Conservation (phyloP, 2,113 vertebrate species). For the Hiodon alosoides region DNA sequence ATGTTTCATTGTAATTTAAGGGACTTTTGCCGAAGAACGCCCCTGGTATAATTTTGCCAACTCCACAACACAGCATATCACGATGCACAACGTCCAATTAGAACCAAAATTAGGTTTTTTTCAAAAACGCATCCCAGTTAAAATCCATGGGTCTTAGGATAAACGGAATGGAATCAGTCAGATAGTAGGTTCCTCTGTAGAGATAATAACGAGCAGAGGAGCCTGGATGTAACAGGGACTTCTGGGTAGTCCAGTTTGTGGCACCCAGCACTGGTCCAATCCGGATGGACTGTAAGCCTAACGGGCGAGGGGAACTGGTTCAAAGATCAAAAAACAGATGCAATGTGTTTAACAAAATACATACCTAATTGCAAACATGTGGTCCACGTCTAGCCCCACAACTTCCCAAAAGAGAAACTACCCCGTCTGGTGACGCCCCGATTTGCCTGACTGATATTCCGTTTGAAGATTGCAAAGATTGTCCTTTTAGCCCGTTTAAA, state of each 20-base stretch:
- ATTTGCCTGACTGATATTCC: not conserved
- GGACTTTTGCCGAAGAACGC: too few relatives aligned
- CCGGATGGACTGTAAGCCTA: not conserved
- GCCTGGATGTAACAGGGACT: too few relatives aligned
- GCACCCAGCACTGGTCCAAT: not conserved
- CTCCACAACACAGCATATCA: too few relatives aligned
- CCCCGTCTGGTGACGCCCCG: not conserved
- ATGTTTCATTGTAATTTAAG: too few relatives aligned
- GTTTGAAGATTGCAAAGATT: not conserved
- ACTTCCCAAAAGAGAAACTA: constrained; percentile 18
- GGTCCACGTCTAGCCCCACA: constrained; percentile 38
- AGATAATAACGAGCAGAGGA: too few relatives aligned
- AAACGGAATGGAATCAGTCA: too few relatives aligned
- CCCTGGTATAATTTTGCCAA: too few relatives aligned
- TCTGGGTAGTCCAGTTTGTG: not conserved
- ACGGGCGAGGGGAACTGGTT: constrained; percentile 46
- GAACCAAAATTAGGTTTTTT: too few relatives aligned
- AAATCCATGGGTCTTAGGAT: too few relatives aligned
- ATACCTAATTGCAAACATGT: constrained; percentile 70
- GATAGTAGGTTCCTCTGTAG: too few relatives aligned
- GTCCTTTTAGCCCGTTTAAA: not conserved
- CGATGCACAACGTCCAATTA: too few relatives aligned
- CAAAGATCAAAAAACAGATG: constrained; percentile 75
- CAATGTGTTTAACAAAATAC: constrained; percentile 60
- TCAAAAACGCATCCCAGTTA: too few relatives aligned